These are phyloP conservation scores for Cactoblastis cactorum DNA, from an alignment of 2,888 invertebrate genomes.

Conservation along the genomic window DNA sequence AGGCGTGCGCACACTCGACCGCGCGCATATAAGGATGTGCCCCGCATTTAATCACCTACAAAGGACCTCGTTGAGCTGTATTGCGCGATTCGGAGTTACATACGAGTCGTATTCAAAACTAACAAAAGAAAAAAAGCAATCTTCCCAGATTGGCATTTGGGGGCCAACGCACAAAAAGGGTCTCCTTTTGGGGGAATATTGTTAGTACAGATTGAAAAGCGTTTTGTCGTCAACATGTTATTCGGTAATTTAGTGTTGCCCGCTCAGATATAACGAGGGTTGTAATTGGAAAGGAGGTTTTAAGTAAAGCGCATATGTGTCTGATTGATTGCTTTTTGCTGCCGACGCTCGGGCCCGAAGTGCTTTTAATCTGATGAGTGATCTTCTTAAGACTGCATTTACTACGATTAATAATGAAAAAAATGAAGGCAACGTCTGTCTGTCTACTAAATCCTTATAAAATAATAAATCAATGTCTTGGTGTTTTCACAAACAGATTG, in stretches of 20 bases:
- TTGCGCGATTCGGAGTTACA: constrained; percentile 53
- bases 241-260: constrained; percentile 77
- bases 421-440: background rate
- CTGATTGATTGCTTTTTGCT: constrained; percentile 62
- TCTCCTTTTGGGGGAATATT: constrained; percentile 57
- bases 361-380: constrained; percentile 1
- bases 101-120: constrained; percentile 72
- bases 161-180: constrained; percentile 57
- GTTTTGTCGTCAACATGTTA: constrained; percentile 77
- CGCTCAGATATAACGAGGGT: constrained; percentile 63
- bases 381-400: background rate
- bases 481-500: too few relatives aligned
- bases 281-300: constrained; percentile 62
- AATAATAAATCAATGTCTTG: too few relatives aligned
- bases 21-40: constrained; percentile 33
- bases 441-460: too few relatives aligned
- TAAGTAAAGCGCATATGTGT: constrained; percentile 51
- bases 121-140: constrained; percentile 79
- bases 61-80: constrained; percentile 49
- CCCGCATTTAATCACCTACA: constrained; percentile 76
- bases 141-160: constrained; percentile 77
- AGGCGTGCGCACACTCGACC: constrained; percentile 17
- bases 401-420: background rate
- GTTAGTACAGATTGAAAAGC: constrained; percentile 72
- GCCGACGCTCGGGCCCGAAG: constrained; percentile 21